Conservation (phyloP, 2,797 vertebrate genomes). For the Merluccius polli region DNA sequence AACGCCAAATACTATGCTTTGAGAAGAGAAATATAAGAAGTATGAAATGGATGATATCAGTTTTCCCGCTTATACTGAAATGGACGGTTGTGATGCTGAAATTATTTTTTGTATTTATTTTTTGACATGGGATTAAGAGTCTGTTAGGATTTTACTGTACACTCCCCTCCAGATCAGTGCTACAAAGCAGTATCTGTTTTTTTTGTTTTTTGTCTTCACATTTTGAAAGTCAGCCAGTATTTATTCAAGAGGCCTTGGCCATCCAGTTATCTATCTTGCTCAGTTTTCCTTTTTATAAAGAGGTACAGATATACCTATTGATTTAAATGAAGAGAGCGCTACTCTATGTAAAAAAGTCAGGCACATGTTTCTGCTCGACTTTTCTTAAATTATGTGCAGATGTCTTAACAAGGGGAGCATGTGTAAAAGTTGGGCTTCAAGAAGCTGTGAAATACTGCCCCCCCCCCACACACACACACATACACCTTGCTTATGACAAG, state of each 20-base stretch:
- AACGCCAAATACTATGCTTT: conserved; percentile 59
- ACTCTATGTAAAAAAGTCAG: conserved; percentile 50
- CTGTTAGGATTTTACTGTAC: conserved; percentile 65
- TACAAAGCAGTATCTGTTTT: conserved; percentile 49
- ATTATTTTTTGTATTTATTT: conserved; percentile 64
- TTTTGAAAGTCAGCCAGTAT: conserved; percentile 72
- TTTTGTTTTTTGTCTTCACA: conserved; percentile 30
- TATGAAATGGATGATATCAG: conserved; percentile 42
- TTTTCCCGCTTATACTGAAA: conserved; percentile 53
- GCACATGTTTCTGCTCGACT: conserved; percentile 41
- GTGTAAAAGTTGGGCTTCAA: conserved; percentile 21
- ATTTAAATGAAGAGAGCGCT: conserved; percentile 53
- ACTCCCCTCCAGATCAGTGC: conserved; percentile 69
- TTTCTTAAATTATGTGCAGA: conserved; percentile 46
- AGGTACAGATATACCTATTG: conserved; percentile 52
- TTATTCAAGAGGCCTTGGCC: conserved; percentile 76
- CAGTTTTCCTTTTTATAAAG: conserved; percentile 39
- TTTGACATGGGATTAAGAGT: conserved; percentile 57
- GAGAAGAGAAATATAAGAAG: conserved; percentile 46
- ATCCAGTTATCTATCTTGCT: conserved; percentile 55
- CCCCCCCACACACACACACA: conserved; percentile 20
- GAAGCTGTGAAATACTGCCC: conserved; percentile 20
- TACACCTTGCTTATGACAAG: not conserved
- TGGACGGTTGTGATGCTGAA: conserved; percentile 59
- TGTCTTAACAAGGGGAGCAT: conserved; percentile 51